These are phyloP conservation scores for Helicoverpa armigera DNA, from an alignment of 1,140 invertebrate species.

Conservation along the genomic window DNA sequence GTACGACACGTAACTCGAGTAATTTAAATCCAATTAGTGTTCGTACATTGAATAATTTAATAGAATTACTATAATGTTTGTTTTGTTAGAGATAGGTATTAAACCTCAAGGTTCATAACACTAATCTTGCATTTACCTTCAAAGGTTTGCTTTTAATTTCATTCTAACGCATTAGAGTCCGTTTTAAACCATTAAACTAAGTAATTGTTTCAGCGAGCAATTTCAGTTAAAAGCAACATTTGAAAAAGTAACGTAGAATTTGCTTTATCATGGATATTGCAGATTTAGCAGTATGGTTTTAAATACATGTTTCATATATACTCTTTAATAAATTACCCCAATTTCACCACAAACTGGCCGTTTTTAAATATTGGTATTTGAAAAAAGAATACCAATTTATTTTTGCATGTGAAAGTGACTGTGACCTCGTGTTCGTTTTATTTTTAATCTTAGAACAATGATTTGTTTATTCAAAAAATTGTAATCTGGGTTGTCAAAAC, in stretches of 20 bases:
- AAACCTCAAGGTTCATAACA: too few relatives aligned
- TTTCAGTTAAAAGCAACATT: slow-evolving; percentile 11
- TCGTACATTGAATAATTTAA: slow-evolving; percentile 34
- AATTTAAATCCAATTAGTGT: slow-evolving; percentile 34
- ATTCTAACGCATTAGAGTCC: not conserved
- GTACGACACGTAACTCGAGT: slow-evolving; percentile 3
- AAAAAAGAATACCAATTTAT: too few relatives aligned
- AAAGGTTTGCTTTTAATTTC: not conserved
- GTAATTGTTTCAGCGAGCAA: slow-evolving; percentile 2
- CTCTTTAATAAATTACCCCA: not conserved
- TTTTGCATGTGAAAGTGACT: not conserved
- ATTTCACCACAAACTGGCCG: slow-evolving; percentile 10
- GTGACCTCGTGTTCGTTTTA: slow-evolving; percentile 40
- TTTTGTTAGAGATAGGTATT: not conserved
- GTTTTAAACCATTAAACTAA: slow-evolving; percentile 15
- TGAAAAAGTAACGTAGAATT: slow-evolving; percentile 1
- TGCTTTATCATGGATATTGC: not conserved
- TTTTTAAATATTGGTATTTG: slow-evolving; percentile 7
- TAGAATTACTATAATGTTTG: not conserved
- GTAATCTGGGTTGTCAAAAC: slow-evolving; percentile 37
- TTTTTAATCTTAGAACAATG: slow-evolving; percentile 41
- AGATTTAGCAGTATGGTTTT: slow-evolving; percentile 13
- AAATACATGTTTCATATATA: not conserved
- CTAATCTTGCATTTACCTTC: not conserved
- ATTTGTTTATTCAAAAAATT: slow-evolving; percentile 45